Conservation (phyloP, 1,140 invertebrate species). For the Arctopsyche grandis region DNA sequence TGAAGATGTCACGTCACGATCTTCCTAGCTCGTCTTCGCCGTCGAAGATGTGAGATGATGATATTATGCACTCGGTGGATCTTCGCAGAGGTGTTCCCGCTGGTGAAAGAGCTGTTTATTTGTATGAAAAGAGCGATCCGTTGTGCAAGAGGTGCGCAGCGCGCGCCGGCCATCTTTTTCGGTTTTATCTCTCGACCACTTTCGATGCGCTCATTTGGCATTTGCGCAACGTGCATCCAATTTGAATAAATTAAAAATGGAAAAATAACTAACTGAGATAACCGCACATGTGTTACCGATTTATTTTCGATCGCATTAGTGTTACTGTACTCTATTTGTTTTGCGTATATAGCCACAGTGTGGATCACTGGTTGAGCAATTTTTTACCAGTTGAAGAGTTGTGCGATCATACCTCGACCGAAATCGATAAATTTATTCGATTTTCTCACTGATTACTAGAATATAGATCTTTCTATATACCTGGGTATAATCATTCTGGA, state of each 20-base stretch:
- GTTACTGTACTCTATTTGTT: background rate
- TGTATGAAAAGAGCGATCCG: background rate
- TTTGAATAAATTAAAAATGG: constrained; percentile 19
- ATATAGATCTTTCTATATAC: no score
- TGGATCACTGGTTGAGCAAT: no score
- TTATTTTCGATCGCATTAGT: background rate
- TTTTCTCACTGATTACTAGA: no score
- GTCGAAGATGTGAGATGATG: no score
- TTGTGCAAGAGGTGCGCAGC: constrained; percentile 12
- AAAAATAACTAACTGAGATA: background rate
- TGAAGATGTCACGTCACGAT: constrained; percentile 39
- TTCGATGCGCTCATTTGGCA: constrained; percentile 24
- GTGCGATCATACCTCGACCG: background rate
- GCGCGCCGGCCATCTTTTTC: background rate
- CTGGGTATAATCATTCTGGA: no score
- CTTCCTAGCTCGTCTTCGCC: background rate
- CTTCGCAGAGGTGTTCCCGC: no score
- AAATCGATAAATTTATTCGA: no score
- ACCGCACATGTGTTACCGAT: background rate
- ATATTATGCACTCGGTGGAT: no score
- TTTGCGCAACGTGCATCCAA: constrained; percentile 21
- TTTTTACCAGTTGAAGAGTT: background rate
- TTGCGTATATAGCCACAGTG: no score
- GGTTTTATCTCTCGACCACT: constrained; percentile 11
- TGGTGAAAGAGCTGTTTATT: no score